Evolutionary conservation across 2,113 vertebrate species (phyloP), one percentile per base, ranked within the genome.

Genomic region (Trogon melanurus): DNA sequence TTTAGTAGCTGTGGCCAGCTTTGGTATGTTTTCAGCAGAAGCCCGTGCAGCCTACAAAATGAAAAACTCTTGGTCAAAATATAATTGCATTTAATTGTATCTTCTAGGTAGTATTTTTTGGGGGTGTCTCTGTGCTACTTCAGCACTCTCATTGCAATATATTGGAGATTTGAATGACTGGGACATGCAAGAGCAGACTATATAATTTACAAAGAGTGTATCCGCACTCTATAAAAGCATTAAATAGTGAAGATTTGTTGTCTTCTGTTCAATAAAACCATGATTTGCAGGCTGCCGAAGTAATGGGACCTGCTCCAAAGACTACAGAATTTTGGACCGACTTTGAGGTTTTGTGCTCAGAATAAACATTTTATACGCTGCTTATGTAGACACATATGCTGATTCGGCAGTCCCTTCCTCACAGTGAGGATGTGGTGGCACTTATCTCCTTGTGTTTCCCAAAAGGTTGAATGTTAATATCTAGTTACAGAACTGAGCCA

Each of bases 401-500:
- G 86, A 88, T 91, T 85, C 92, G 80, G 71, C 81, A 30, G 72
- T 88, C 85, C 36, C 69, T 88, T 89, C 60, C 83, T 87, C 23
- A 3, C 80, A 75, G 51, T 51, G 53, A 95, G 86, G 86, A 84
- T 86, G 86, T 87, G 73, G 80, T 93, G 91, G 73, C 84, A 76
- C 89, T 92, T 95, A 91, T 85, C 88, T 95, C 57, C 57, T 44
- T 93, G 73, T 61, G 16, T 90, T 94, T 92, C 93, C 93, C 83
- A 27, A 44, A 84, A 96, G 76, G 32, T 57, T 84, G 34, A 23
- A 30, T 76, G 71, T 61, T 95, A 79, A 64, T 81, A 86, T 93
- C 72, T 80, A 67, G 73, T 94, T 96, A 64, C 86, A 82, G 82
- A 94, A 79, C 41, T 20, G 44, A 92, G 69, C 88, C 95, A 87